A percentile compares a stretch with the other conserved stretches of the same genome.
Conservation (phyloP, 2,888 invertebrate species). For the Brachylomia viminalis region DNA sequence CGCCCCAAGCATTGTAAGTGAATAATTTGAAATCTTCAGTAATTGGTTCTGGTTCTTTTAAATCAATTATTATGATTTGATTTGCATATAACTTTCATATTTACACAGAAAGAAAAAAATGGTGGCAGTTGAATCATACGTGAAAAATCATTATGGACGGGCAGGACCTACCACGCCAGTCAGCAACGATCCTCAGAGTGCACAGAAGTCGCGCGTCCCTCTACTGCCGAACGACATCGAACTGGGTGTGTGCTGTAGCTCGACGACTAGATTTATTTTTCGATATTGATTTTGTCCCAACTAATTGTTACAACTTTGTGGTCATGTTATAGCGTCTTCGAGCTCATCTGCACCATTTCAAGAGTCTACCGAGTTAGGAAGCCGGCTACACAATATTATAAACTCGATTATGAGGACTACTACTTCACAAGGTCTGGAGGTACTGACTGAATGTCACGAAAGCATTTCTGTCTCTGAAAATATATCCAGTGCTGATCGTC, state of each 20-base stretch:
- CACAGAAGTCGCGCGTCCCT: constrained; percentile 75
- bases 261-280: background rate
- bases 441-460: constrained; percentile 72
- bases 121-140: constrained; percentile 80
- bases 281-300: background rate
- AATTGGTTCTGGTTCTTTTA: background rate
- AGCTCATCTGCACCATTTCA: constrained; percentile 71
- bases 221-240: constrained; percentile 78
- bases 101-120: constrained; percentile 76
- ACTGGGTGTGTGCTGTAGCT: constrained; percentile 67
- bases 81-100: constrained; percentile 1
- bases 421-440: constrained; percentile 62
- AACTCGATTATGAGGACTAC: constrained; percentile 70
- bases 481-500: constrained; percentile 61
- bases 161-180: constrained; percentile 44
- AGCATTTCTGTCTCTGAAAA: constrained; percentile 50
- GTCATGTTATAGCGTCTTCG: constrained; percentile 71
- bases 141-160: constrained; percentile 76
- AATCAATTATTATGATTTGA: background rate
- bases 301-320: constrained; percentile 28
- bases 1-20: constrained; percentile 73
- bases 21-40: background rate
- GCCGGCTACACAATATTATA: constrained; percentile 76
- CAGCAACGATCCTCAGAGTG: constrained; percentile 53
- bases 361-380: constrained; percentile 75